Percentiles rank a stretch among this genome's conserved stretches.
Evolutionary conservation across 2,797 vertebrate species (phyloP).

Genomic region (Galago senegalensis): DNA sequence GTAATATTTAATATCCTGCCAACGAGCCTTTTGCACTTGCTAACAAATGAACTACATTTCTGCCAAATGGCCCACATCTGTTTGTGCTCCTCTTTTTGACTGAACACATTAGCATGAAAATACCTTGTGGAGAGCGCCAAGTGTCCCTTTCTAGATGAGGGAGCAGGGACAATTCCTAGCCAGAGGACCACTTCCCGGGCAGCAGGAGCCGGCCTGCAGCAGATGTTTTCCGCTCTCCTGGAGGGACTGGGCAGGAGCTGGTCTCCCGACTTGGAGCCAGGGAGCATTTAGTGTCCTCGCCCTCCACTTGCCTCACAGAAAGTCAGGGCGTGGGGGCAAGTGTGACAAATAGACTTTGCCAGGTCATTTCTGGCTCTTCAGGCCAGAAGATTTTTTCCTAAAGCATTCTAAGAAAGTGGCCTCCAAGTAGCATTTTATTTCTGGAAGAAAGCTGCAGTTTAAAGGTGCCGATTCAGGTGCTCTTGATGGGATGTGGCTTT

Average conservation of each 20-base stretch:
- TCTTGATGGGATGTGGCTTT: neutral
- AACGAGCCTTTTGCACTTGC: slow-evolving; percentile 87
- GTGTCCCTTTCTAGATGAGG: slow-evolving; percentile 88
- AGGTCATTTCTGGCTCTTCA: slow-evolving; percentile 55
- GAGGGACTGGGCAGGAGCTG: slow-evolving; percentile 70
- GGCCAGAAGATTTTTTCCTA: neutral
- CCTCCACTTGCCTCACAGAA: neutral
- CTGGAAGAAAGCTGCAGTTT: neutral
- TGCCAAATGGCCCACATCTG: slow-evolving; percentile 90
- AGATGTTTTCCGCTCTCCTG: slow-evolving; percentile 85
- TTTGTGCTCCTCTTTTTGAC: slow-evolving; percentile 89
- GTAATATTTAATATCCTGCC: slow-evolving; percentile 92
- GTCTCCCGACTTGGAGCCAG: neutral
- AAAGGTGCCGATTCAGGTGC: neutral
- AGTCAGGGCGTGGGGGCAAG: neutral
- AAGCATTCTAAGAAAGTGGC: neutral
- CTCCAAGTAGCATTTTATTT: neutral
- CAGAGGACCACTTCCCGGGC: slow-evolving; percentile 79
- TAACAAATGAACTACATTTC: slow-evolving; percentile 90
- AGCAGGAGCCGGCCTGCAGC: slow-evolving; percentile 61
- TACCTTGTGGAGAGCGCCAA: slow-evolving; percentile 84
- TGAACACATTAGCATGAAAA: slow-evolving; percentile 91
- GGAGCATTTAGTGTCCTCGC: neutral
- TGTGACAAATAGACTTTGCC: neutral
- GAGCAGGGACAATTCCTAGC: slow-evolving; percentile 88